These are phyloP conservation scores for Hydrozoanthus gracilis DNA, from an alignment of 92 coral and sea anemone genomes.

Conservation along the genomic window DNA sequence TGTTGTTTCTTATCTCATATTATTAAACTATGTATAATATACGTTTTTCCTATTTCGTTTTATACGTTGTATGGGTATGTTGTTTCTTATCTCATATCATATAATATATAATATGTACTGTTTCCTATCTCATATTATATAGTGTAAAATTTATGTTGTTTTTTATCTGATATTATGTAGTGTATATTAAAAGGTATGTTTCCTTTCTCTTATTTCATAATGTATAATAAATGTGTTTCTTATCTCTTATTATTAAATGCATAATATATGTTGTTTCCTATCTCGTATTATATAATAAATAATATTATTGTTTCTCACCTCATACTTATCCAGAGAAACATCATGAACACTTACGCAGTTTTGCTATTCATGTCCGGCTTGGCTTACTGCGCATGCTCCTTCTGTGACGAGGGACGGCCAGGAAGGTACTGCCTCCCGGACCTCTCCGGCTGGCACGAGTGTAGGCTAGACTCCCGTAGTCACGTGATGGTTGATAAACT, in stretches of 20 bases:
- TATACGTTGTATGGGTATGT: background rate
- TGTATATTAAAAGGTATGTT: no score
- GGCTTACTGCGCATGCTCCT: conserved; percentile 49
- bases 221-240: no score
- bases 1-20: background rate
- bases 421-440: conserved; percentile 65
- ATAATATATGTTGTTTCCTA: no score
- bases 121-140: background rate
- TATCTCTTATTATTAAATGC: no score
- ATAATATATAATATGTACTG: background rate
- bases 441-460: conserved; percentile 65
- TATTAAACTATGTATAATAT: no score
- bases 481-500: conserved; percentile 54
- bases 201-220: background rate
- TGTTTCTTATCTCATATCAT: background rate
- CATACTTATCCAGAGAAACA: background rate
- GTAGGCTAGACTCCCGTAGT: conserved; percentile 49
- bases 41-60: background rate
- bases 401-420: conserved; percentile 64
- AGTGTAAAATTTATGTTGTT: no score
- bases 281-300: background rate
- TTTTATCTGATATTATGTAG: no score
- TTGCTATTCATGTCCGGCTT: conserved; percentile 39
- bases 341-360: background rate
- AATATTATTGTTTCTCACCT: background rate